phyloP scores from a whole-genome alignment of 2,113 vertebrate species.

The Saccopteryx bilineata region DNA sequence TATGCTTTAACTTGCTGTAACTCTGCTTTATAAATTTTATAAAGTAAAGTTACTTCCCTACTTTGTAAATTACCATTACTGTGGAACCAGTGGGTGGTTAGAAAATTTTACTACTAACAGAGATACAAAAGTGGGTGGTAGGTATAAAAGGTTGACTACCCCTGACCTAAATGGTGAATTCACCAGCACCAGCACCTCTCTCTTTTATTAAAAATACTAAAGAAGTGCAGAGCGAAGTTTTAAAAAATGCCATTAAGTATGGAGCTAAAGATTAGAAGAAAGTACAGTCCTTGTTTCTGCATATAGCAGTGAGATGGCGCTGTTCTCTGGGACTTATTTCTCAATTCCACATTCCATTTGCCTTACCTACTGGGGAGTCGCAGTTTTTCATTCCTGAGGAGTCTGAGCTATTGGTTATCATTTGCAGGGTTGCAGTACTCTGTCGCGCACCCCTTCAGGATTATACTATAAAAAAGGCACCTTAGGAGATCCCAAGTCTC shows the following conservation, averaged over 20 bases:
- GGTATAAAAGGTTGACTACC: too few species aligned
- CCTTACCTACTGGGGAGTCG: neutral
- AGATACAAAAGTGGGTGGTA: too few species aligned
- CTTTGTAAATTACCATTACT: too few species aligned
- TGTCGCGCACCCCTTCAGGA: neutral
- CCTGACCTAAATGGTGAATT: neutral
- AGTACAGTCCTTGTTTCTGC: neutral
- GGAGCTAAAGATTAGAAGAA: neutral
- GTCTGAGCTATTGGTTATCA: neutral
- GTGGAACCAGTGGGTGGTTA: too few species aligned
- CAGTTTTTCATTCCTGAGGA: neutral
- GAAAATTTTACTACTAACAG: too few species aligned
- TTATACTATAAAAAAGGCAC: neutral
- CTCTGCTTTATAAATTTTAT: too few species aligned
- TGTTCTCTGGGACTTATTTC: neutral
- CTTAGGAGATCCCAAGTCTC: neutral
- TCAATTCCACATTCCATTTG: neutral
- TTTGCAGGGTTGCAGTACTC: neutral
- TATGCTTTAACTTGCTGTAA: too few species aligned
- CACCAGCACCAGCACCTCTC: neutral
- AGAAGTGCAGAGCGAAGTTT: neutral
- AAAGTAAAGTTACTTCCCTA: too few species aligned
- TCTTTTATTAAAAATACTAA: neutral
- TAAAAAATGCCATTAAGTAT: neutral
- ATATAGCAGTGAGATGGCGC: neutral